Conservation (phyloP, 1,140 invertebrate genomes). For the Pemphigus obesinymphae region DNA sequence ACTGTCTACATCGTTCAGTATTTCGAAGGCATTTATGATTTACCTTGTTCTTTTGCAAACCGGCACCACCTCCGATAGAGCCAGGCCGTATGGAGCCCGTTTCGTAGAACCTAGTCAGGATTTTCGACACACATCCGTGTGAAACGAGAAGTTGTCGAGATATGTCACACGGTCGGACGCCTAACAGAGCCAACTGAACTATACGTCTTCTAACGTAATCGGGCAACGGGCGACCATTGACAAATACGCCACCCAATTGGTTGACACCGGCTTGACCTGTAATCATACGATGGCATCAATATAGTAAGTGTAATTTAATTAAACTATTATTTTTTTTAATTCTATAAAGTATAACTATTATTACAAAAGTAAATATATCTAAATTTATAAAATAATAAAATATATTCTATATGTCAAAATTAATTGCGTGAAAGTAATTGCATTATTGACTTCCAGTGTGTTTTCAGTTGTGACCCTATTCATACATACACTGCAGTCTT, state of each 20-base stretch:
- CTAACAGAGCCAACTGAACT: slow-evolving; percentile 85
- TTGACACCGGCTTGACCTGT: slow-evolving; percentile 90
- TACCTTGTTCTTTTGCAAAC: slow-evolving; percentile 37
- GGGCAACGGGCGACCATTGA: slow-evolving; percentile 89
- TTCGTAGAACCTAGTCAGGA: slow-evolving; percentile 92
- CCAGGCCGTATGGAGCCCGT: slow-evolving; percentile 88
- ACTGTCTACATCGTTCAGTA: no score
- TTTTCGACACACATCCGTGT: slow-evolving; percentile 94
- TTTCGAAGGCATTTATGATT: no score
- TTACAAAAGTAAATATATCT: no score
- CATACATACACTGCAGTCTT: no score
- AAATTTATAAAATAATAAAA: no score
- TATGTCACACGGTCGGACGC: slow-evolving; percentile 92
- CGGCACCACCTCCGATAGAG: slow-evolving; percentile 71
- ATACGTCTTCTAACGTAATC: slow-evolving; percentile 90
- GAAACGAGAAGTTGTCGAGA: slow-evolving; percentile 90
- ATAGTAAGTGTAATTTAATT: slow-evolving; percentile 51
- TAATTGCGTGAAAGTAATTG: no score
- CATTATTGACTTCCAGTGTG: no score
- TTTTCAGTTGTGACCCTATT: no score
- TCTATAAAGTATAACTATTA: no score
- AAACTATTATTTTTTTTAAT: no score
- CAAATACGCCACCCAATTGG: slow-evolving; percentile 92
- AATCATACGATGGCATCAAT: no score
- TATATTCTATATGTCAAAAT: no score